Evolutionary conservation across 2,888 invertebrate genomes (phyloP), one percentile per base, ranked within the genome.

Genomic region (Scelioninae gen. 1): DNA sequence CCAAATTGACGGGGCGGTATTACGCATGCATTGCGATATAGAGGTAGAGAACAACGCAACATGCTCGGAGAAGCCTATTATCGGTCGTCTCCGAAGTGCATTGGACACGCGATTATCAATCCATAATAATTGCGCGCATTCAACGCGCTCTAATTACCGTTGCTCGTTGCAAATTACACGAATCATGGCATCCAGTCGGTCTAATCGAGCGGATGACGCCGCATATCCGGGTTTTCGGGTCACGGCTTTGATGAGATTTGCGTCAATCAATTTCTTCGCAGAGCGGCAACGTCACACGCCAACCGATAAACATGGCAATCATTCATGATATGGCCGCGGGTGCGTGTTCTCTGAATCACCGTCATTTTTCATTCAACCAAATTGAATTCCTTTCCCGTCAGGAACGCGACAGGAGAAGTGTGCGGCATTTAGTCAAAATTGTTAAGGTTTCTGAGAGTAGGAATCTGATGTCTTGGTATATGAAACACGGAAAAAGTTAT

Each of bases 81-180:
- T 86, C 88, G 87, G 86, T 84, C 85, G 85, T 86, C 85, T 84
- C 86, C 87, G 79, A 86, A 83, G 87, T 85, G 86, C 88, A 87
- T 87, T 86, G 86, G 85, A 85, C 86, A 84, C 86, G 88, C 86
- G 88, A 88, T 90, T 90, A 90, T 90, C 90, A 90, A 90, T 90
- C 88, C 89, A 87, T 87, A 89, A 90, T 91, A 90, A 91, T 91
- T 90, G 89, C 88, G 88, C 87, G 87, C 88, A 90, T 89, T 91
- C 89, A 58, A 40, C 89, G 87, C 85, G 87, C 86, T 86, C 88
- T 90, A 90, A 90, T 91, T 91, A 90, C 85, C 88, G 85, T 85
- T 63, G 63, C 23, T 40, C 49, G 75, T 40, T 63, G 58, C 55
- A 74, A 74, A 74, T 74, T 65, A 65, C 74, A 56, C 74, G 78